Percentiles rank a stretch among this genome's conserved stretches.
Conservation (phyloP, 2,113 vertebrate species). For the Vidua chalybeata region DNA sequence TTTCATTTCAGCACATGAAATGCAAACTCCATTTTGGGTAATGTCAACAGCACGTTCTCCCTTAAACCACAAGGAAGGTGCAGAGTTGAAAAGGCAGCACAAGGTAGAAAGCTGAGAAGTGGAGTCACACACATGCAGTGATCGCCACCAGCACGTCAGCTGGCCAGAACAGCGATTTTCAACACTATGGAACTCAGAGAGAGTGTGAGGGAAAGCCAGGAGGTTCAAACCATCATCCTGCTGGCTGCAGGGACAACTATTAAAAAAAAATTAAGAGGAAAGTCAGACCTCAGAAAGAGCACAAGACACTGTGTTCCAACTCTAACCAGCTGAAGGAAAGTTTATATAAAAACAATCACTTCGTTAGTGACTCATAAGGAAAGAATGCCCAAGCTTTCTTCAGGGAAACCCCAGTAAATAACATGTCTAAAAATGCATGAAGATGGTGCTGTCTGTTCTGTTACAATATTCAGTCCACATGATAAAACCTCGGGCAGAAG, state of each 20-base stretch:
- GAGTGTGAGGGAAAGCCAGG: neutral
- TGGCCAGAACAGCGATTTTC: neutral
- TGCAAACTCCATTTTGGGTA: neutral
- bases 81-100: neutral
- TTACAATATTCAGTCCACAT: slow-evolving; percentile 48
- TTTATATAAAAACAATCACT: slow-evolving; percentile 78
- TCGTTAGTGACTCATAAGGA: slow-evolving; percentile 76
- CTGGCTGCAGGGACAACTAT: slow-evolving; percentile 30
- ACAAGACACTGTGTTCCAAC: slow-evolving; percentile 70
- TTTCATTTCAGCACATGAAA: slow-evolving; percentile 16
- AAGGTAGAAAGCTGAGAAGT: neutral
- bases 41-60: neutral
- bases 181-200: neutral
- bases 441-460: slow-evolving; percentile 66
- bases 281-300: slow-evolving; percentile 42
- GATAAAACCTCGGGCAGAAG: slow-evolving; percentile 66
- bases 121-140: neutral
- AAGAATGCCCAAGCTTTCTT: slow-evolving; percentile 77
- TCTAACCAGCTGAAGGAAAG: slow-evolving; percentile 76
- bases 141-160: neutral
- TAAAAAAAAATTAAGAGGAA: slow-evolving; percentile 64
- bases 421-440: slow-evolving; percentile 70
- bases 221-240: neutral
- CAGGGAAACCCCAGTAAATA: slow-evolving; percentile 82
- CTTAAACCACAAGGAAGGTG: neutral